Evolutionary conservation across 2,797 vertebrate species (phyloP), one percentile per base, ranked within the genome.

Genomic region (Mormyrus proboscirostris): DNA sequence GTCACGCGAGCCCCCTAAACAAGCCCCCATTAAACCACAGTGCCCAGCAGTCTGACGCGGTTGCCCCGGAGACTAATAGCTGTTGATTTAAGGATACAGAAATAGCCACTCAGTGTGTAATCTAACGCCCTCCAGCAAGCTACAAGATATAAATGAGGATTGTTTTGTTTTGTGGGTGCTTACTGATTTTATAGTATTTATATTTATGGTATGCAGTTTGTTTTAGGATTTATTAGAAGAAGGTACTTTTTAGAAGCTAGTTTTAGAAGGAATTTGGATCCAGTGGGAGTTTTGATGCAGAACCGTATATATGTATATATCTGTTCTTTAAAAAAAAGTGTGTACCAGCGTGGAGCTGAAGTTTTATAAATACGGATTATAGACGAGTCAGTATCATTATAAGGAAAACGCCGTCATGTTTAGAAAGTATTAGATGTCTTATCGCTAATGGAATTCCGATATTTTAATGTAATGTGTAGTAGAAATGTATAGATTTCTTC

Each of bases 41-140:
- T 87, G 79, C 49, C 50, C 84, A 89, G 90, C 89, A 86, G 87
- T 90, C 89, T 90, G 88, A 87, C 89, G 82, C 41, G 57, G 87
- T 91, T 91, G 69, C 92, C 89, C 59, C 51, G 88, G 90, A 90
- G 90, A 91, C 89, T 89, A 91, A 90, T 89, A 57, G 19, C 88
- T 91, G 91, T 91, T 92, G 91, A 92, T 90, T 91, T 91, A 91
- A 91, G 91, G 82, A 85, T 89, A 86, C 88, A 91, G 90, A 92
- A 92, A 92, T 91, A 91, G 89, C 82, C 33, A 38, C 90, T 89
- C 90, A 73, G 88, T 90, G 88, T 92, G 90, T 76, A 91, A 91
- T 89, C 65, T 47, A 91, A 89, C 87, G 84, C 89, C 84, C 90
- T 86, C 76, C 82, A 89, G 89, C 90, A 90, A 88, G 51, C 90